These are phyloP conservation scores for Drosophila subobscura DNA, from an alignment of 1,140 invertebrate species.

Conservation along the genomic window DNA sequence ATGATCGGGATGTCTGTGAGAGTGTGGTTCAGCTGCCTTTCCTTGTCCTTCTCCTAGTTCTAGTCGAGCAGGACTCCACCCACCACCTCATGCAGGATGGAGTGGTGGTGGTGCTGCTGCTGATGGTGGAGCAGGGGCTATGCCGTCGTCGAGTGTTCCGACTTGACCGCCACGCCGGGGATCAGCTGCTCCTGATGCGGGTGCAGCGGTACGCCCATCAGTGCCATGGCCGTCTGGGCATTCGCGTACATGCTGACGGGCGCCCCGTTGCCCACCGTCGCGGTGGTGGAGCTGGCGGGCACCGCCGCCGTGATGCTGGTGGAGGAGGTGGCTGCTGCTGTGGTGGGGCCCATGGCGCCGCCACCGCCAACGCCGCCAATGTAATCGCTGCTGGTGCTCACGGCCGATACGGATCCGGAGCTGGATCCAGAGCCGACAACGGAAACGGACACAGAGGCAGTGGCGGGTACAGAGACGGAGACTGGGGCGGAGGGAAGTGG, in stretches of 20 bases:
- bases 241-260: slow-evolving; percentile 69
- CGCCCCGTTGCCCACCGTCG: slow-evolving; percentile 43
- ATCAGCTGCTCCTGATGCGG: slow-evolving; percentile 58
- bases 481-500: slow-evolving; percentile 11
- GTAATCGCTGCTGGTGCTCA: slow-evolving; percentile 71
- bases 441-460: too few species aligned
- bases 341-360: slow-evolving; percentile 52
- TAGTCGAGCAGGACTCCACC: slow-evolving; percentile 54
- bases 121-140: slow-evolving; percentile 56
- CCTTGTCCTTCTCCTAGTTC: neutral
- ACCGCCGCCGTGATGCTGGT: slow-evolving; percentile 61
- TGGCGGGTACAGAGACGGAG: slow-evolving; percentile 2
- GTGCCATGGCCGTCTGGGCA: slow-evolving; percentile 69
- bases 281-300: slow-evolving; percentile 59
- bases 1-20: neutral
- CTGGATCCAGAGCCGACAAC: neutral
- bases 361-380: slow-evolving; percentile 42
- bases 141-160: slow-evolving; percentile 77
- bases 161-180: slow-evolving; percentile 54
- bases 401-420: slow-evolving; percentile 40
- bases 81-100: slow-evolving; percentile 14
- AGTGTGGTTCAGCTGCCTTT: slow-evolving; percentile 16
- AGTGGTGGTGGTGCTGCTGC: slow-evolving; percentile 28
- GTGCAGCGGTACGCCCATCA: slow-evolving; percentile 69
- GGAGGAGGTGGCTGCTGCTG: slow-evolving; percentile 57